A percentile compares a stretch with the other conserved stretches of the same genome.
Conservation (phyloP, 1,140 invertebrate species). For the Heterodera carotae region DNA sequence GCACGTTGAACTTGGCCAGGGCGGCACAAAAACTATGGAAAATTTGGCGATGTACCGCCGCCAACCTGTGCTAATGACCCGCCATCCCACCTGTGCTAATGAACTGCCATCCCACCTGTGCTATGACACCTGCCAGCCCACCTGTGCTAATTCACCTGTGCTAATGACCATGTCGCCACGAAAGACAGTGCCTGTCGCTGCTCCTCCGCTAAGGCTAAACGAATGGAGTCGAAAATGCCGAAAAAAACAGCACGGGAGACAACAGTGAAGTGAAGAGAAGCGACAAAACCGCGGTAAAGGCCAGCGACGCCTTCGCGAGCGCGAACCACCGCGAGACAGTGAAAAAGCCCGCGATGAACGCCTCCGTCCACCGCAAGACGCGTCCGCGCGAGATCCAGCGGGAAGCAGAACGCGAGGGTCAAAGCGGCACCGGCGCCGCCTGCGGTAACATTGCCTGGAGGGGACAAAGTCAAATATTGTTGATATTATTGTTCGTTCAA, state of each 20-base stretch:
- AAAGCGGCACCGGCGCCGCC: constrained; percentile 64
- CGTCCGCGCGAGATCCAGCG: constrained; percentile 66
- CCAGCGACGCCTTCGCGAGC: constrained; percentile 59
- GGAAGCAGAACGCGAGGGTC: constrained; percentile 63
- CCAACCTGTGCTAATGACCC: no score
- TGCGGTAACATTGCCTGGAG: constrained; percentile 61
- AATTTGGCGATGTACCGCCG: no score
- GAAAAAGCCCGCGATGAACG: constrained; percentile 58
- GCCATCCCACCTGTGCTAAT: constrained; percentile 49
- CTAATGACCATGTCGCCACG: constrained; percentile 47
- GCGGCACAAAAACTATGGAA: not conserved
- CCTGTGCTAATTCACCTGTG: no score
- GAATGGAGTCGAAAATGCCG: constrained; percentile 65
- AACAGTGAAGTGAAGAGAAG: constrained; percentile 65
- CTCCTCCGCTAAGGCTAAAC: constrained; percentile 42
- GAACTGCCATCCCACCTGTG: constrained; percentile 36
- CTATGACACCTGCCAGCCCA: no score
- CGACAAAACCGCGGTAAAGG: constrained; percentile 64
- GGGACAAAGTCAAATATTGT: not conserved
- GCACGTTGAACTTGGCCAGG: not conserved
- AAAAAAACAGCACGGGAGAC: constrained; percentile 66
- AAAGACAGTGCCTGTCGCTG: constrained; percentile 45
- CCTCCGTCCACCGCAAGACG: constrained; percentile 62
- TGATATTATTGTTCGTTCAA: no score
- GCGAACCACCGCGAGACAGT: constrained; percentile 61